Conservation (phyloP, 1,140 invertebrate species). For the Brachionus koreanus region DNA sequence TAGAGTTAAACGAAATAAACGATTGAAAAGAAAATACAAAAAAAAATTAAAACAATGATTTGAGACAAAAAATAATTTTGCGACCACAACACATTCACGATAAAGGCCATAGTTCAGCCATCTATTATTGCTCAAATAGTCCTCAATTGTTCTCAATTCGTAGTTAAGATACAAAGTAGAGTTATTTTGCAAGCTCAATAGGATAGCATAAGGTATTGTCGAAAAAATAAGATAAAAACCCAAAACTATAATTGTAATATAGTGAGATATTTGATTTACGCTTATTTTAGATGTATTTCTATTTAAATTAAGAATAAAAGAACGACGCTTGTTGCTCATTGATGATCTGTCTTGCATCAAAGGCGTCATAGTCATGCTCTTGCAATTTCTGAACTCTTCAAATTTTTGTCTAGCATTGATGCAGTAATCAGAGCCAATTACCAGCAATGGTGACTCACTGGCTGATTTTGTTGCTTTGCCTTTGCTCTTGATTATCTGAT, state of each 20-base stretch:
- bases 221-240: constrained; percentile 26
- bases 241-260: constrained; percentile 1
- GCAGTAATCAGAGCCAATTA: background rate
- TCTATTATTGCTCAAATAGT: background rate
- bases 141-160: background rate
- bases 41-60: constrained; percentile 35
- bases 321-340: background rate
- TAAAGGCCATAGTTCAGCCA: background rate
- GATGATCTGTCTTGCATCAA: background rate
- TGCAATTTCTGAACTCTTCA: background rate
- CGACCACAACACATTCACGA: background rate
- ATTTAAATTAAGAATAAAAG: background rate
- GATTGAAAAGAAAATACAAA: constrained; percentile 23
- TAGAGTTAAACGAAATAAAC: constrained; percentile 8
- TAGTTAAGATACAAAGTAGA: background rate
- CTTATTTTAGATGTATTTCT: constrained; percentile 4
- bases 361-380: background rate
- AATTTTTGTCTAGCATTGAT: background rate
- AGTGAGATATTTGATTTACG: constrained; percentile 18
- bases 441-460: background rate
- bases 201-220: constrained; percentile 10
- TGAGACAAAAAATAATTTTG: constrained; percentile 9
- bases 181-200: constrained; percentile 17
- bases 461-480: background rate
- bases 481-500: background rate